These are phyloP conservation scores for Acleris holmiana DNA, from an alignment of 2,888 invertebrate species.

Conservation along the genomic window DNA sequence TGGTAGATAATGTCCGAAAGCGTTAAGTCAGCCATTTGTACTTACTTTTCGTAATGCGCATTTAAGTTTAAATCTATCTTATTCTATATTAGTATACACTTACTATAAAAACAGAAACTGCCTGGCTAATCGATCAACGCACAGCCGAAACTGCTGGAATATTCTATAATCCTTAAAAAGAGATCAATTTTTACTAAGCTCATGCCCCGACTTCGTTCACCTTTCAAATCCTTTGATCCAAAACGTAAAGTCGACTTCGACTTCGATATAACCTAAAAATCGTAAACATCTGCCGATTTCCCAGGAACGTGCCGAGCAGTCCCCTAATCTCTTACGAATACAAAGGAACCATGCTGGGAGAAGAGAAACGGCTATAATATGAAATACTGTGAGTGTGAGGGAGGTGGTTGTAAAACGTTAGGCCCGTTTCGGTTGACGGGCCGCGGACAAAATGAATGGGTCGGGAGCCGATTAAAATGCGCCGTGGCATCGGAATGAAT, in stretches of 20 bases:
- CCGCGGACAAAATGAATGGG: constrained; percentile 79
- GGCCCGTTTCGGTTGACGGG: constrained; percentile 79
- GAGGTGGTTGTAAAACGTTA: constrained; percentile 64
- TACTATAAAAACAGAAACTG: too few relatives aligned
- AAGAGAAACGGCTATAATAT: constrained; percentile 52
- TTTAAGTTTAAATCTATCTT: too few relatives aligned
- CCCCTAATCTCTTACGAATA: constrained; percentile 75
- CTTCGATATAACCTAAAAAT: constrained; percentile 51
- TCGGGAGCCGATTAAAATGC: constrained; percentile 76
- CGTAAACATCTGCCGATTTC: constrained; percentile 80
- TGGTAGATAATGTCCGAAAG: too few relatives aligned
- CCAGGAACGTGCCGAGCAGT: constrained; percentile 80
- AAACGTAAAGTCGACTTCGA: constrained; percentile 30
- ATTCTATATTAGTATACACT: too few relatives aligned
- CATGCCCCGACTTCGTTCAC: constrained; percentile 19
- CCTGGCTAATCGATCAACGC: too few relatives aligned
- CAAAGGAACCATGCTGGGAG: constrained; percentile 69
- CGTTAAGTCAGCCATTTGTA: too few relatives aligned
- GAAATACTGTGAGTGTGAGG: constrained; percentile 41
- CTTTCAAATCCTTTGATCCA: constrained; percentile 29
- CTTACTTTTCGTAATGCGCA: too few relatives aligned
- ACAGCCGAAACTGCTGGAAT: too few relatives aligned
- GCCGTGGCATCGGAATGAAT: constrained; percentile 74
- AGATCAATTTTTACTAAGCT: constrained; percentile 23
- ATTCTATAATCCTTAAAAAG: not conserved